Evolutionary conservation across 2,888 invertebrate genomes (phyloP), one percentile per base, ranked within the genome.

Genomic region (Pimpla rufipes): DNA sequence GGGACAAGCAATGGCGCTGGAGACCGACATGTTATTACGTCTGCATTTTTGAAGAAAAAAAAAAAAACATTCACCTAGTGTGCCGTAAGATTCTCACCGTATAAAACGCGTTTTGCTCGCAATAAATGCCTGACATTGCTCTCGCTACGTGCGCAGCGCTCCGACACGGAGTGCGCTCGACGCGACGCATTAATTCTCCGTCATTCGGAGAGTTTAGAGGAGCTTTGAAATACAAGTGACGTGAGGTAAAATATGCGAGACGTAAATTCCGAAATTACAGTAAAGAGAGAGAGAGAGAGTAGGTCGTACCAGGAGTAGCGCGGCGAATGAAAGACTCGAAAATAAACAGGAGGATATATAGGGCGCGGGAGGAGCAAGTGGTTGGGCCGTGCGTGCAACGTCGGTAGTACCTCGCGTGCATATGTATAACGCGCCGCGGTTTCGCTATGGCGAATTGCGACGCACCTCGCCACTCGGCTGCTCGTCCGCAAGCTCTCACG

Each of bases 401-500:
- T 5, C 13, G 18, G 35, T n/a, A n/a, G n/a, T n/a, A n/a, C n/a
- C n/a, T n/a, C 5, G 5, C 18, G 1, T 40, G 10, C 10, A 16
- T 40, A 40, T 64, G 50, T 40, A 18, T 13, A 18, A n/a, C 35
- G 13, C 40, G 35, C 10, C 35, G 13, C 40, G 35, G 40, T 55
- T 21, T 50, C 7, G 62, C 21, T 10, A 64, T 40, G 62, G 40
- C 37, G 29, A 64, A 64, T 70, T 52, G 70, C 52, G 21, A 55
- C 55, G 70, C 52, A 52, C 37, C 35, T 64, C 62, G n/a, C 11
- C 16, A 37, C 52, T 40, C 11, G 42, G 42, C 37, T 37, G 52
- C 13, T 70, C n/a, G 52, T 42, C 16, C 55, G 40, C 40, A 70
- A 55, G 55, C 70, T 70, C 40, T 23, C 52, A 68, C 55, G 11